A percentile compares a stretch with the other conserved stretches of the same genome.
phyloP scores from a whole-genome alignment of 2,797 vertebrate species.

The Petrocephalus sullivani region DNA sequence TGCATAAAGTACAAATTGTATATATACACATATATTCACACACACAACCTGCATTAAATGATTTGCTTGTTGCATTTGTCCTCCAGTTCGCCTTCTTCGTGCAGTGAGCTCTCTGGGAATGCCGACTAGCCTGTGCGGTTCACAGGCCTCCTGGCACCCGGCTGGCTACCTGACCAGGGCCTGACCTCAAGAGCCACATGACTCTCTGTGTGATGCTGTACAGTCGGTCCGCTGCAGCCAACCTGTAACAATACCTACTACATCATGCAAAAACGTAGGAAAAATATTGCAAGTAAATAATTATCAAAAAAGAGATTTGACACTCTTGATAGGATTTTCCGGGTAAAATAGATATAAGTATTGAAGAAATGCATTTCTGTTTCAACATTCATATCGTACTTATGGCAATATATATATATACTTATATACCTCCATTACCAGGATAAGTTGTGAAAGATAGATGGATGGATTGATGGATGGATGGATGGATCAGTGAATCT shows the following conservation, averaged over 20 bases:
- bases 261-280: too few species aligned
- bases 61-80: too few species aligned
- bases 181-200: too few species aligned
- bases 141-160: too few species aligned
- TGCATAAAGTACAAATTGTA: background rate
- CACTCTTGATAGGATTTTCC: background rate
- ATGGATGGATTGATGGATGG: background rate
- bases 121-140: too few species aligned
- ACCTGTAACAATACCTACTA: too few species aligned
- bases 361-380: background rate
- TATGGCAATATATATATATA: background rate
- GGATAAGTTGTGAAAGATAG: background rate
- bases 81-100: too few species aligned
- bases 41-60: background rate
- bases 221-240: too few species aligned
- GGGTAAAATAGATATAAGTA: background rate
- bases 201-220: too few species aligned
- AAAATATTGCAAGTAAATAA: too few species aligned
- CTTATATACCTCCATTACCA: background rate
- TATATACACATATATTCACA: background rate
- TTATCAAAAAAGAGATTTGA: background rate
- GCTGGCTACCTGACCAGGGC: too few species aligned
- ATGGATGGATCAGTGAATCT: background rate
- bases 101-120: too few species aligned
- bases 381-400: background rate